Base-by-base conservation (phyloP, 2,797 vertebrate species). In the Sardinella longiceps region DNA sequence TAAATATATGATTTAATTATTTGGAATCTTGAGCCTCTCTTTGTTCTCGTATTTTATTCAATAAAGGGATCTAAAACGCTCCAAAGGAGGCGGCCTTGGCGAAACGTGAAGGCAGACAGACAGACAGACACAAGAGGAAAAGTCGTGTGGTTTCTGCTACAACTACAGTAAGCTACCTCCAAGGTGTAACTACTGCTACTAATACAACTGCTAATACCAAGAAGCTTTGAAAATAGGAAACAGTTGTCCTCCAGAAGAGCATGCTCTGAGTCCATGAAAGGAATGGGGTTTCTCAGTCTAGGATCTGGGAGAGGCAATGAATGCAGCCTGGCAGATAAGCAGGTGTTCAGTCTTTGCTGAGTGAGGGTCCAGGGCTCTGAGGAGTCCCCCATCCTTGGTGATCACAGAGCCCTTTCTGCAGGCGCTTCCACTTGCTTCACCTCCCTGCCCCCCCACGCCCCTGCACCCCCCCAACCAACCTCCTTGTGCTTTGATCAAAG, bases 1-100 rank as follows among this genome's bases (percentile, higher is more conserved):
- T 93, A 92, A 92, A 95, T 94, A 91, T 91, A 94, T 94, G 89
- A 95, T 93, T 93, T 90, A 91, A 88, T 92, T 90, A 91, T 91
- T 91, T 89, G 85, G 85, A 88, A 91, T 88, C 83, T 77, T 81
- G 60, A 10, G 37, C 81, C 77, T 85, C 81, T 80, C 33, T 60
- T 60, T 80, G 82, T 82, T 46, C 83, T 83, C 81, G 63, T 83
- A 84, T 88, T 84, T 85, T 86, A 87, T 86, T 87, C 81, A 82
- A 86, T 51, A 60, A 89, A 77, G 23, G 91, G 86, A 88, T 87
- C 43, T 66, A 82, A 63, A 85, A 91, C 23, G 88, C 58, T 84
- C 85, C 82, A 82, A 84, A 50, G 33, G 51, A 86, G 66, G 15
- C 70, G 33, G 70, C 70, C 70, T 77, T 77, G 70, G 70, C 70